A percentile compares a stretch with the other conserved stretches of the same genome.
phyloP scores from a whole-genome alignment of 2,797 vertebrate genomes.

The Morus bassanus region DNA sequence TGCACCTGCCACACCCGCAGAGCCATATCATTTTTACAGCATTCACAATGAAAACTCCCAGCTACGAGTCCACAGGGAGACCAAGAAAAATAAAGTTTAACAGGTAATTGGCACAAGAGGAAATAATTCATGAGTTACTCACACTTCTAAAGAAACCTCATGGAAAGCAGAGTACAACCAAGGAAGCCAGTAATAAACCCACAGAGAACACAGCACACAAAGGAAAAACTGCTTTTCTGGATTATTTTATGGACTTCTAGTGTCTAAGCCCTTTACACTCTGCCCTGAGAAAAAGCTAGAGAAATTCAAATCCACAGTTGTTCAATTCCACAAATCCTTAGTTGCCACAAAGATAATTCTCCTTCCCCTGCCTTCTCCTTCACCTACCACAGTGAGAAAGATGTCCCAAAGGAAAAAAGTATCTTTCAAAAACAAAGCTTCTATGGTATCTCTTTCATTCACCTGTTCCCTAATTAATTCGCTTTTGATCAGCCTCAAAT shows the following conservation, averaged over 20 bases:
- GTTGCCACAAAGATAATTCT: background rate
- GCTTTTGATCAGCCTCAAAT: background rate
- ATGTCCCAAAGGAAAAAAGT: background rate
- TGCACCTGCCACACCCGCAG: background rate
- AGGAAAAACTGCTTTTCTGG: background rate
- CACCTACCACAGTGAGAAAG: background rate
- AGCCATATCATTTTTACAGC: background rate
- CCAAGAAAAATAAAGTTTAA: background rate
- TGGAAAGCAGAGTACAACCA: background rate
- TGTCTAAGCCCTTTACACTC: background rate
- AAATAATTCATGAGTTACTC: background rate
- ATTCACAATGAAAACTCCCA: background rate
- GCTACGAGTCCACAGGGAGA: background rate
- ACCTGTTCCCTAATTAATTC: background rate
- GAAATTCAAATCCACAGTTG: background rate
- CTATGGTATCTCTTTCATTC: background rate
- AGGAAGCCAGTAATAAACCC: background rate
- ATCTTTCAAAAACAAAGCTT: background rate
- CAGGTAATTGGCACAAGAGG: background rate
- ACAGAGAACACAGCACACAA: background rate
- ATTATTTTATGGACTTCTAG: background rate
- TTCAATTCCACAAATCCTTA: background rate
- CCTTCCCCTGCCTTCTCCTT: background rate
- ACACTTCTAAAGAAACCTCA: background rate
- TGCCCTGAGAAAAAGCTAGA: background rate